Base-by-base conservation (phyloP, 2,888 invertebrate species). In the Nasonovia ribisnigri region DNA sequence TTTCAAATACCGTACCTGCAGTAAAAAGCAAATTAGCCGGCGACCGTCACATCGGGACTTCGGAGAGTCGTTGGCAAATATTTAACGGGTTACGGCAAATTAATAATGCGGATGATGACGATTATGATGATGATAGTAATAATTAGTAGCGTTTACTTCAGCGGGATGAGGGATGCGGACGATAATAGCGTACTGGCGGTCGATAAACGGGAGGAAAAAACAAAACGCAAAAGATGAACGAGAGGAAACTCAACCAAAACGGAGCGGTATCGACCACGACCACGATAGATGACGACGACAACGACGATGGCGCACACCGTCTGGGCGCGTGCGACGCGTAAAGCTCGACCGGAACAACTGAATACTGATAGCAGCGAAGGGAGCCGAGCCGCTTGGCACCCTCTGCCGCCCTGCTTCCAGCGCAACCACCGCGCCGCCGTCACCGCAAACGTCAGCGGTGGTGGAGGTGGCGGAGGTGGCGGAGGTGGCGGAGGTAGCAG, bases 301-400 rank as follows among this genome's bases (percentile, higher is more conserved):
- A 42, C 77, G 67, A 43, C 57, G 67, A 67, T 36, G 84, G 42
- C 84, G 42, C 54, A 16, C 86, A 16, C 57, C 77, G 36, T 67
- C 26, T 51, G 77, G 43, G 43, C 90, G 93, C 86, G 93, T 90
- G 93, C 90, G 90, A 84, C 90, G 93, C 93, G 57, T 84, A 67
- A 90, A 93, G 90, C 93, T 93, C 93, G 90, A 93, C 93, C 90
- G 93, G 90, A 93, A 90, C 90, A 43, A 93, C 93, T 92, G 67
- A 48, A n/a, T 10, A 46, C 90, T 87, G 90, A 92, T 60, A 57
- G 90, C 60, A 60, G 54, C 93, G 84, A 60, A 86, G 93, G 90
- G 93, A 90, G n/a, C 90, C 93, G 90, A 86, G 54, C 60, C 51
- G 54, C 57, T 43, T 88, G 84, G 46, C 84, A 89, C 88, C 88